Evolutionary conservation across 2,113 vertebrate genomes (phyloP).

Genomic region (Callipepla californica): DNA sequence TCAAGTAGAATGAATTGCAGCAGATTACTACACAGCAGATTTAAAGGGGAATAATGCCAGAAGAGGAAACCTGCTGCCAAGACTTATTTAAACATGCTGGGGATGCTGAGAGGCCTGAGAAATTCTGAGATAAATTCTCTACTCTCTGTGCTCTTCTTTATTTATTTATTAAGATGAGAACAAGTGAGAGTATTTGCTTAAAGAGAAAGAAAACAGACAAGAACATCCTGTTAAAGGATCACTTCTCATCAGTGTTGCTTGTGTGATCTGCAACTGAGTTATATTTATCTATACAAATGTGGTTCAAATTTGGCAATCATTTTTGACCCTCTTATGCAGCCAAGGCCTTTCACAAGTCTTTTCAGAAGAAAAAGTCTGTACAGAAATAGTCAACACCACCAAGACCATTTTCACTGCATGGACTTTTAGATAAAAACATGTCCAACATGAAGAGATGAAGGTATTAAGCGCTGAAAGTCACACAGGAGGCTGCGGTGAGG

Average conservation of each 20-base stretch:
- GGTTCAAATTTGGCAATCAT: neutral
- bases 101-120: constrained; percentile 10
- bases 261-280: neutral
- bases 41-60: constrained; percentile 49
- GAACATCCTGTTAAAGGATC: neutral
- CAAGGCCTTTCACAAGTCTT: neutral
- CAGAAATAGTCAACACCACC: neutral
- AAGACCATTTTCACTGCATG: neutral
- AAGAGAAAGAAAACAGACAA: neutral
- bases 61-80: constrained; percentile 35
- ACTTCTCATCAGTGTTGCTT: neutral
- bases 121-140: neutral
- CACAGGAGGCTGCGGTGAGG: neutral
- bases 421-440: neutral
- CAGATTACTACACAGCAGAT: constrained; percentile 32
- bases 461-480: neutral
- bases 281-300: neutral
- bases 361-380: neutral
- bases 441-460: neutral
- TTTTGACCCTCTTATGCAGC: neutral
- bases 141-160: neutral
- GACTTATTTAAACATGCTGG: constrained; percentile 17
- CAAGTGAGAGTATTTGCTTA: neutral
- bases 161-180: neutral
- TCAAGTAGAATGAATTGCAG: constrained; percentile 39